Percentiles rank a stretch among this genome's conserved stretches.
Conservation (phyloP, 2,797 vertebrate genomes). For the Labeo calbasu region DNA sequence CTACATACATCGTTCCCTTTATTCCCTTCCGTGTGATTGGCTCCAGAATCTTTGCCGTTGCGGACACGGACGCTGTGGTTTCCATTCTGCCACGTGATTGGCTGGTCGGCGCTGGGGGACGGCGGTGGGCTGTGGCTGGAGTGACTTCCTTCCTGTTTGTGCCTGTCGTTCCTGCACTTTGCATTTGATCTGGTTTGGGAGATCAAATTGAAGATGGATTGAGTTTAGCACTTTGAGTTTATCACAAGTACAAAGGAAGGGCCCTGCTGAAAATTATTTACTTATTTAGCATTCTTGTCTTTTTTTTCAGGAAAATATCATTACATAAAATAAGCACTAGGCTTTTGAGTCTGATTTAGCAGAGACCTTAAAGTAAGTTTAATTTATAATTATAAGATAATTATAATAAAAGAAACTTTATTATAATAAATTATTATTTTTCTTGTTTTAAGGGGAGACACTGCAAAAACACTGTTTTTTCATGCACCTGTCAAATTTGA, state of each 20-base stretch:
- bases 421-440: not conserved
- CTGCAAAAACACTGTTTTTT: too few relatives aligned
- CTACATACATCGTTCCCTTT: conserved; percentile 94
- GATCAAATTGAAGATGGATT: not conserved
- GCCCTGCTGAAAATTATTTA: not conserved
- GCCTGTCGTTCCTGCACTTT: conserved; percentile 84
- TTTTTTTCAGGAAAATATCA: not conserved
- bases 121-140: conserved; percentile 82
- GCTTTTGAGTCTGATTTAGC: too few relatives aligned
- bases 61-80: conserved; percentile 81
- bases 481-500: too few relatives aligned
- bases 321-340: not conserved
- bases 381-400: too few relatives aligned
- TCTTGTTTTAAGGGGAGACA: not conserved
- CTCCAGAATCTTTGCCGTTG: conserved; percentile 83
- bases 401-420: too few relatives aligned
- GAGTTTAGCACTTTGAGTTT: not conserved
- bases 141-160: conserved; percentile 79
- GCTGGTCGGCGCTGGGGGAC: conserved; percentile 78
- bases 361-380: too few relatives aligned
- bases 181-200: conserved; percentile 79
- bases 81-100: conserved; percentile 88
- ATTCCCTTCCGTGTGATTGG: conserved; percentile 75
- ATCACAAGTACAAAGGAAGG: not conserved
- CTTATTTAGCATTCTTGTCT: not conserved